Evolutionary conservation across 1,140 invertebrate genomes (phyloP).

Genomic region (Acromyrmex heyeri): DNA sequence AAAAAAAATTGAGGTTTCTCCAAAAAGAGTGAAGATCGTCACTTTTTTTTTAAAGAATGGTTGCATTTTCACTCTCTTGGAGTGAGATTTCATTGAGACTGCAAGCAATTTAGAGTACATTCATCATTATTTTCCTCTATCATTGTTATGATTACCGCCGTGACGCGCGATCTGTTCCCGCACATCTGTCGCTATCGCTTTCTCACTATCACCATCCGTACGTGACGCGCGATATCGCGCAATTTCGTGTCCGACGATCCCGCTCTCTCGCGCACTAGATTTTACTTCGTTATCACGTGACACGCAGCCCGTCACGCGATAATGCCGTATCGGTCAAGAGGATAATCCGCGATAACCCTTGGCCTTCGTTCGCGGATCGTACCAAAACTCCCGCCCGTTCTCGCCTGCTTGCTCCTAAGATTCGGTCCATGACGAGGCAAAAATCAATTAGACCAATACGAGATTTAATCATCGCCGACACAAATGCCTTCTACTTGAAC

Average conservation of each 20-base stretch:
- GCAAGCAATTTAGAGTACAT: neutral
- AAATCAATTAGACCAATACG: constrained; percentile 22
- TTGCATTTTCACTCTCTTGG: too few species aligned
- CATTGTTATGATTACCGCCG: neutral
- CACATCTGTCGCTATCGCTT: neutral
- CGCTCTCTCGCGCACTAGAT: neutral
- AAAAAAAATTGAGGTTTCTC: too few species aligned
- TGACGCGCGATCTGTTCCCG: neutral
- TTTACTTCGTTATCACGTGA: constrained; percentile 18
- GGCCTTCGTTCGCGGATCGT: neutral
- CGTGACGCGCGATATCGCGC: constrained; percentile 22
- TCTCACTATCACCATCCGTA: neutral
- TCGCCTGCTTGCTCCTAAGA: neutral
- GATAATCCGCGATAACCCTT: constrained; percentile 47
- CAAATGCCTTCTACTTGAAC: neutral
- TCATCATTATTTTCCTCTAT: constrained; percentile 12
- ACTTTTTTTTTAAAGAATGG: too few species aligned
- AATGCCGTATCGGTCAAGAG: constrained; percentile 41
- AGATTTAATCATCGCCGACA: neutral
- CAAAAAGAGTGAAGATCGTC: too few species aligned
- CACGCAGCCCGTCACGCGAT: constrained; percentile 14
- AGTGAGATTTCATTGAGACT: too few species aligned
- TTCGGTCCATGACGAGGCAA: neutral
- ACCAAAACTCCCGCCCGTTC: neutral
- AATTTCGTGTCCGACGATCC: neutral